Evolutionary conservation across 2,888 invertebrate genomes (phyloP).

Genomic region (Eurytoma adleriae): DNA sequence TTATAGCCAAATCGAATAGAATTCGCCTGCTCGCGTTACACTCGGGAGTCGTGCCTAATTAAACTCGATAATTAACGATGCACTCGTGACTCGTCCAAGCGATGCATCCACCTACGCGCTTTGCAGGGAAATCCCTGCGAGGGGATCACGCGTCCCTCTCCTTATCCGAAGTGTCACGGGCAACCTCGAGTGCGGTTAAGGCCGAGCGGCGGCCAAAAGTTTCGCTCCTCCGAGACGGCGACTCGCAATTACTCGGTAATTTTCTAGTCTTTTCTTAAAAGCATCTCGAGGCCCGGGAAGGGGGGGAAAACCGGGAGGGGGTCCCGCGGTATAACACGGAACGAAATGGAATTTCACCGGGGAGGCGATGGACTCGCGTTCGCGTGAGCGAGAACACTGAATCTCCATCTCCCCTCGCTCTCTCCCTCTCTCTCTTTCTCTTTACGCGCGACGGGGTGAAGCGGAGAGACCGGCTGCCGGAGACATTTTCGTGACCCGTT

Average conservation of each 20-base stretch:
- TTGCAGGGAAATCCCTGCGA: conserved; percentile 4
- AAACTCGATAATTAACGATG: conserved; percentile 15
- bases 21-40: background rate
- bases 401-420: conserved; percentile 8
- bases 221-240: conserved; percentile 28
- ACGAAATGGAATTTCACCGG: conserved; percentile 54
- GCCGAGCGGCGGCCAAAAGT: conserved; percentile 19
- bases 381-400: conserved; percentile 20
- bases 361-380: conserved; percentile 58
- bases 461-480: conserved; percentile 40
- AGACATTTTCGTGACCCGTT: conserved; percentile 64
- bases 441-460: conserved; percentile 4
- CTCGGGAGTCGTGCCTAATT: conserved; percentile 9
- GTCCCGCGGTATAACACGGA: conserved; percentile 33
- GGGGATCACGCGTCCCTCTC: background rate
- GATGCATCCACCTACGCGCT: conserved; percentile 4
- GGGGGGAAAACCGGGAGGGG: background rate
- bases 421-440: conserved; percentile 8
- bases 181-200: background rate
- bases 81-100: conserved; percentile 11
- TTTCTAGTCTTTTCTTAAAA: conserved; percentile 49
- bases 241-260: conserved; percentile 53
- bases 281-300: conserved; percentile 8
- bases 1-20: background rate
- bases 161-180: background rate